Evolutionary conservation across 2,113 vertebrate species (phyloP).

Genomic region (Tachysurus fulvidraco): DNA sequence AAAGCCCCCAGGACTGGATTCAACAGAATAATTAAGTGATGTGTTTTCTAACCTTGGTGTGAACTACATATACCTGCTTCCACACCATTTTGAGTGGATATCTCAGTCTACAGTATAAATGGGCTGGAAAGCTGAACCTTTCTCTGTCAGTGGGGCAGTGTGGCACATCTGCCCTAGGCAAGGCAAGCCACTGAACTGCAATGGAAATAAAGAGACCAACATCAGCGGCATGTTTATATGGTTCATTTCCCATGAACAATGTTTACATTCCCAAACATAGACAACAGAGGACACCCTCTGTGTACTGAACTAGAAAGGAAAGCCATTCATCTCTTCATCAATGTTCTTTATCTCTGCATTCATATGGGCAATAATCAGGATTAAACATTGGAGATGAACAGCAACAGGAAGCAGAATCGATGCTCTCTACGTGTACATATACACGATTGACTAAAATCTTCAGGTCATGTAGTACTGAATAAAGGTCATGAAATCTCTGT

Average conservation of each 20-base stretch:
- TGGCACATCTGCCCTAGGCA: conserved; percentile 28
- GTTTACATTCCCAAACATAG: not conserved
- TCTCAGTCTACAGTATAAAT: not conserved
- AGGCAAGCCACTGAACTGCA: conserved; percentile 39
- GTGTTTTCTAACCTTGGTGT: not conserved
- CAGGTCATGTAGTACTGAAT: not conserved
- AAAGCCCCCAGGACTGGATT: not conserved
- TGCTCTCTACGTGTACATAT: not conserved
- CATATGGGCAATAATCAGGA: not conserved
- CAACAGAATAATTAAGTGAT: not conserved
- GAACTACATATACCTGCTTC: not conserved
- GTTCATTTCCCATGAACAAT: not conserved
- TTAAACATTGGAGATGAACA: not conserved
- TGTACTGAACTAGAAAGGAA: not conserved
- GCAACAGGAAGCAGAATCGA: not conserved
- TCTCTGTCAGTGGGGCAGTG: not conserved
- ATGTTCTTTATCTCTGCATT: not conserved
- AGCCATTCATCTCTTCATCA: no score
- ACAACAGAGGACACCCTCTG: not conserved
- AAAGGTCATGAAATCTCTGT: not conserved
- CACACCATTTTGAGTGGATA: no score
- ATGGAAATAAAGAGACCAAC: conserved; percentile 17
- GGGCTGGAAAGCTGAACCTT: not conserved
- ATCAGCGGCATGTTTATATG: not conserved
- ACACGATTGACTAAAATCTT: not conserved